Base-by-base conservation (phyloP, 2,797 vertebrate species). In the Nyctibius grandis region DNA sequence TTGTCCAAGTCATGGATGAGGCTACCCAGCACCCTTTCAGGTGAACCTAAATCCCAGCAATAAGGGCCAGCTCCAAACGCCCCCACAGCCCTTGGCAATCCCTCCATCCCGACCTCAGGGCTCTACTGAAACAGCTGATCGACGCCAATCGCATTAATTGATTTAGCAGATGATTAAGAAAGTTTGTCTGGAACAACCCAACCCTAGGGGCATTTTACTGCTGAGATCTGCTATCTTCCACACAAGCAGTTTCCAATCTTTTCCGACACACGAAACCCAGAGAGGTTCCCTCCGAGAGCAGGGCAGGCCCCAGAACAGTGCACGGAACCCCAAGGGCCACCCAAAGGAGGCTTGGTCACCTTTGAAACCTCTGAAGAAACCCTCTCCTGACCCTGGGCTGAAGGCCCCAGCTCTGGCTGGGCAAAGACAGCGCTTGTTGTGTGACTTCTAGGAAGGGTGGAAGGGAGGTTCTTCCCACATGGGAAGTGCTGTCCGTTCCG, bases 261-360 rank as follows among this genome's bases (percentile, higher is more conserved):
- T 26, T 28, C 65, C 28, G 0, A 67, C 0, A 2, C 2, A 0
- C 2, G 2, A 12, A 51, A 42, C 38, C 6, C 13, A 0, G 29
- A 22, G 70, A 11, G 33, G 56, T 11, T 44, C 61, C 61, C 88
- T 11, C 31, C 2, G 6, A 6, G 65, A 42, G 38, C 34, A 2
- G 34, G 5, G 19, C n/a, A 42, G 45, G 23, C 1, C 64, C 44
- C 38, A 2, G 12, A 23, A 5, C 8, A 4, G 21, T 6, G 3
- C 38, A 9, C 1, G 4, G 0, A 16, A 53, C 22, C n/a, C 67
- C 28, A 3, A 0, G 2, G 18, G 23, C 33, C 36, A 2, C 6
- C n/a, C n/a, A n/a, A n/a, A n/a, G n/a, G n/a, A 53, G 72, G 65
- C 42, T 40, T 26, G 2, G 26, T 0, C 56, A 13, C 56, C 68